Evolutionary conservation across 2,888 invertebrate species (phyloP).

Genomic region (Machimus rusticus): DNA sequence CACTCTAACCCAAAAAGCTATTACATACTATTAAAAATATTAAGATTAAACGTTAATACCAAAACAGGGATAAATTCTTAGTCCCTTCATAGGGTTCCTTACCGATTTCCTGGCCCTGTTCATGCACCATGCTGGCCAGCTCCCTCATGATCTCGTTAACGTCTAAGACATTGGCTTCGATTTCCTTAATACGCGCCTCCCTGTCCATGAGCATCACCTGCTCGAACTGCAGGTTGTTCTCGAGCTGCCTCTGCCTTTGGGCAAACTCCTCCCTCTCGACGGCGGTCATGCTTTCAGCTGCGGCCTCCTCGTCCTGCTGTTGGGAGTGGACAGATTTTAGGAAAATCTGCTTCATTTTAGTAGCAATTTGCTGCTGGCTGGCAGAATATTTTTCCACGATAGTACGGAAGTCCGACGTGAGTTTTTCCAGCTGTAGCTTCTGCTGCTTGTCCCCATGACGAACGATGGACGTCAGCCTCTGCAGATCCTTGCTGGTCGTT

Average conservation of each 20-base stretch:
- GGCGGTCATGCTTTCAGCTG: conserved; percentile 56
- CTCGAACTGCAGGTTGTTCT: conserved; percentile 72
- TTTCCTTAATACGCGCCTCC: conserved; percentile 79
- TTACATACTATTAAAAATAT: no score
- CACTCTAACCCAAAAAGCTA: no score
- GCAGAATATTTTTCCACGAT: conserved; percentile 78
- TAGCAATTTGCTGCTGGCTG: conserved; percentile 78
- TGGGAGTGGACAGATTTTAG: conserved; percentile 52
- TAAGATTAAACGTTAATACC: no score
- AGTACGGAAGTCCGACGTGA: conserved; percentile 83
- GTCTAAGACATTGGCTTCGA: conserved; percentile 83
- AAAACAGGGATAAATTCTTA: no score
- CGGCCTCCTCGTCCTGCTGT: conserved; percentile 52
- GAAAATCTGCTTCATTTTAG: conserved; percentile 69
- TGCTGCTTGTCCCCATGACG: conserved; percentile 79
- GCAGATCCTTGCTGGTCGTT: conserved; percentile 76
- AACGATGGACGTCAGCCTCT: conserved; percentile 74
- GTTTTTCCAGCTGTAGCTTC: conserved; percentile 82
- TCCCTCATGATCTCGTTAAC: conserved; percentile 85
- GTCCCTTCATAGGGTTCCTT: conserved; percentile 54
- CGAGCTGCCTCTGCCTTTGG: conserved; percentile 56
- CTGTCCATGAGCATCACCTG: conserved; percentile 81
- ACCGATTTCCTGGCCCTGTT: conserved; percentile 79
- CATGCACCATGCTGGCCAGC: conserved; percentile 73
- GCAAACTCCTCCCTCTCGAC: conserved; percentile 58